Evolutionary conservation across 2,797 vertebrate species (phyloP), one percentile per base, ranked within the genome.

Genomic region (Echeneis naucrates): DNA sequence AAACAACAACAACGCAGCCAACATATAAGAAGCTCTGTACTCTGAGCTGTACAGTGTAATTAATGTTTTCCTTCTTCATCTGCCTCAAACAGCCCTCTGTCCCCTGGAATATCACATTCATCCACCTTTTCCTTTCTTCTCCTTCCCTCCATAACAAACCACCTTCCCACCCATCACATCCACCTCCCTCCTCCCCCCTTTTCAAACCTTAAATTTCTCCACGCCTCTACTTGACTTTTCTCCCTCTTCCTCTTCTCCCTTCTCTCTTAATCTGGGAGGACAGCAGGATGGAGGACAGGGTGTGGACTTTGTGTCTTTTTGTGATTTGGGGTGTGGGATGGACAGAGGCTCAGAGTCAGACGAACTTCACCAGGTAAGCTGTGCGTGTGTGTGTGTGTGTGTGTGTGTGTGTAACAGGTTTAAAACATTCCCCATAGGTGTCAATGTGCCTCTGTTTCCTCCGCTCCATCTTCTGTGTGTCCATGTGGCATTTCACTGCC

Each of bases 241-340:
- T 74, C 76, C 80, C 77, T 87, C 75, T 85, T 68, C 73, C n/a
- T 74, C 50, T 70, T 72, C 56, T 56, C 63, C 55, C 24, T 24
- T 74, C 73, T 82, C 66, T 81, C 81, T 79, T 68, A 40, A 82
- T 42, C 75, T 82, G 57, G 55, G 50, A 80, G 81, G 88, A 78
- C 79, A 72, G 79, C 91, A 89, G 83, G 88, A 95, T 95, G 95
- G 92, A 89, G 89, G 81, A 63, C 88, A 73, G 83, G 65, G 84
- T 89, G 82, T 92, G 88, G 88, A 86, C 60, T 21, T 80, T 78
- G 68, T 84, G 64, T 35, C 68, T 90, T 68, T 81, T 93, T 16
- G 61, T 87, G 40, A 51, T 66, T 63, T 45, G 87, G 60, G 75
- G 69, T 1, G 63, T 89, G 24, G 80, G 87, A 86, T 89, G 83